These are phyloP conservation scores for Bergia sp. DNA, from an alignment of 92 coral and sea anemone genomes.

Conservation along the genomic window DNA sequence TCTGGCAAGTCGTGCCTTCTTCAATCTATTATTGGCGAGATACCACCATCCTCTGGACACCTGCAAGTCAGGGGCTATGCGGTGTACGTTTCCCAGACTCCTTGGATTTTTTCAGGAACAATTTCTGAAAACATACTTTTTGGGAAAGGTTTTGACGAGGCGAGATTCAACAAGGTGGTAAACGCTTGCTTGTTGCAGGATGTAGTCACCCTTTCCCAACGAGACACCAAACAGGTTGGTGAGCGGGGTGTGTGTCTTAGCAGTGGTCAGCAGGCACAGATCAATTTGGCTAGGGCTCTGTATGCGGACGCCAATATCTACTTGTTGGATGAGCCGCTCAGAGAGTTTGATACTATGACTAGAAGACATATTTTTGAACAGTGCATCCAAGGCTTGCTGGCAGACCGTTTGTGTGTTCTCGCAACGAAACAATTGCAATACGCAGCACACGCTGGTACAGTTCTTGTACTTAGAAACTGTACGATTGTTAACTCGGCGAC, in stretches of 20 bases:
- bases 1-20: constrained; percentile 36
- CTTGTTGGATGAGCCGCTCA: constrained; percentile 39
- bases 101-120: constrained; percentile 48
- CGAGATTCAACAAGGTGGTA: constrained; percentile 9
- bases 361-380: constrained; percentile 1
- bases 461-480: constrained; percentile 15
- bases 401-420: constrained; percentile 15
- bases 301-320: constrained; percentile 30
- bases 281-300: constrained; percentile 30
- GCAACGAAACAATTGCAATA: constrained; percentile 25
- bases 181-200: constrained; percentile 22
- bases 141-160: constrained; percentile 28
- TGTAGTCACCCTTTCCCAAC: not conserved
- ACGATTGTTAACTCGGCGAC: constrained; percentile 1
- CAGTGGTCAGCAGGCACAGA: constrained; percentile 15
- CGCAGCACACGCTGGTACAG: not conserved
- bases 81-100: constrained; percentile 15
- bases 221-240: constrained; percentile 12
- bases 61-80: not conserved
- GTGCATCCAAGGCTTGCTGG: constrained; percentile 18
- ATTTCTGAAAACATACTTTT: constrained; percentile 31
- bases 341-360: constrained; percentile 6
- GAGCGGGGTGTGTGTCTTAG: constrained; percentile 38
- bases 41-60: constrained; percentile 3
- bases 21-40: constrained; percentile 13